These are phyloP conservation scores for Caenorhabditis sp. DNA, from an alignment of 2,888 invertebrate species.

Conservation along the genomic window DNA sequence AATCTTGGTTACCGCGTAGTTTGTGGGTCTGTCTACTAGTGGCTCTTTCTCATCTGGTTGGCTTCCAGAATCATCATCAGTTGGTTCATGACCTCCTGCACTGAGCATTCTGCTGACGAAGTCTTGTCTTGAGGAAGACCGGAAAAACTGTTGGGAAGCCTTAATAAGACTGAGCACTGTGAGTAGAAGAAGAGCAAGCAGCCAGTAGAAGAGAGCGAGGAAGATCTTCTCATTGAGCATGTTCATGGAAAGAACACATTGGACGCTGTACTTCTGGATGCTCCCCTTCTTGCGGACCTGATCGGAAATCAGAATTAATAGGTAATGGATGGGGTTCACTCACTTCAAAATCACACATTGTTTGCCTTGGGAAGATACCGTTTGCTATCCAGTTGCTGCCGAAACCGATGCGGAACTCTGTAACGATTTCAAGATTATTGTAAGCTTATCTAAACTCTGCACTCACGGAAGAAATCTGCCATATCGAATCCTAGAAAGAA, in stretches of 20 bases:
- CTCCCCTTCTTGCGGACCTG: constrained; percentile 73
- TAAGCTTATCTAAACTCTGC: background rate
- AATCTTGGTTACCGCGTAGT: constrained; percentile 16
- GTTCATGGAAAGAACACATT: constrained; percentile 80
- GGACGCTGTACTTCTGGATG: constrained; percentile 71
- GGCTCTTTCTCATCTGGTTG: constrained; percentile 37
- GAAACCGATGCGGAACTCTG: constrained; percentile 68
- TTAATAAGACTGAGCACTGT: constrained; percentile 37
- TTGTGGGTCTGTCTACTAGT: constrained; percentile 51
- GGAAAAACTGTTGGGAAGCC: constrained; percentile 43
- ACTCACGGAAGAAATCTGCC: constrained; percentile 68
- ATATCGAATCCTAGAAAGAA: constrained; percentile 78
- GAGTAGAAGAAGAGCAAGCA: constrained; percentile 58
- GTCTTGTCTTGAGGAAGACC: constrained; percentile 21
- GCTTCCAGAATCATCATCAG: constrained; percentile 20
- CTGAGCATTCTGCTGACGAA: constrained; percentile 53
- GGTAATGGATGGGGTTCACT: background rate
- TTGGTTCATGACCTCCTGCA: constrained; percentile 40
- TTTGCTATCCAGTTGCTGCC: constrained; percentile 72
- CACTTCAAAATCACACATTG: constrained; percentile 76
- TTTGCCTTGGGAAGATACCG: constrained; percentile 72
- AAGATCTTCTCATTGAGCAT: constrained; percentile 82
- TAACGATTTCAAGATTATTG: background rate
- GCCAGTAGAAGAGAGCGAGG: constrained; percentile 74
- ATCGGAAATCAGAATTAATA: background rate